phyloP scores from a whole-genome alignment of 2,113 vertebrate species.

The Saccopteryx leptura region DNA sequence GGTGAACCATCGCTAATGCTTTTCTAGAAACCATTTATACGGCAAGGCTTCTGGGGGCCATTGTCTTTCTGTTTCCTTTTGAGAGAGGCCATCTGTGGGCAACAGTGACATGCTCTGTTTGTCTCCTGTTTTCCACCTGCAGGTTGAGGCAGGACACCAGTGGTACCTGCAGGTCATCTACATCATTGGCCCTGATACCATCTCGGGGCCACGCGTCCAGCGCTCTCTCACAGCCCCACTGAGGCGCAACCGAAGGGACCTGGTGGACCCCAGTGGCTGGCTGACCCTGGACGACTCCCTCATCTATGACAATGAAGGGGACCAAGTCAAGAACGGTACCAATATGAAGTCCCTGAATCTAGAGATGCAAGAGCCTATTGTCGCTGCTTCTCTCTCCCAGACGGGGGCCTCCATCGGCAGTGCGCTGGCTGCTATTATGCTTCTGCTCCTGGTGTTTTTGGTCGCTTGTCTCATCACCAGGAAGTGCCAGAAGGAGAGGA shows the following conservation, averaged over 20 bases:
- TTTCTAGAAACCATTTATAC: not conserved
- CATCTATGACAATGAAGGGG: conserved; percentile 97
- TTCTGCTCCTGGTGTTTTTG: conserved; percentile 91
- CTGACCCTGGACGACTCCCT: conserved; percentile 94
- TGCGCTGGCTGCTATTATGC: conserved; percentile 90
- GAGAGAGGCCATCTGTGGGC: not conserved
- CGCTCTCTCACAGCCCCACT: conserved; percentile 90
- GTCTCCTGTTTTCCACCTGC: not conserved
- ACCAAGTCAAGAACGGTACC: conserved; percentile 97
- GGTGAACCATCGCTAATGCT: not conserved
- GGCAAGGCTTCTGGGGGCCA: too few relatives aligned
- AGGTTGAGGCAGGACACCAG: conserved; percentile 99
- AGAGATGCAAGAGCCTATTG: conserved; percentile 88
- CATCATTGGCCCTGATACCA: conserved; percentile 94
- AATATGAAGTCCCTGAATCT: conserved; percentile 97
- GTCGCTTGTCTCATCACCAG: conserved; percentile 91
- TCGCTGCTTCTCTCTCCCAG: conserved; percentile 90
- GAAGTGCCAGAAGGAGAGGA: conserved; percentile 89
- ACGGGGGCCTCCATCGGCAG: conserved; percentile 93
- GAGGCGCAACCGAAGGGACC: conserved; percentile 90
- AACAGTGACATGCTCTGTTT: fast-evolving
- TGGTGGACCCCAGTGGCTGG: conserved; percentile 87
- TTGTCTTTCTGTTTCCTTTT: not conserved
- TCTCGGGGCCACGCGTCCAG: conserved; percentile 92
- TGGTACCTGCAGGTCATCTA: conserved; percentile 99